These are phyloP conservation scores for Oscheius myriophilus DNA, from an alignment of 2,888 invertebrate species.

Conservation along the genomic window DNA sequence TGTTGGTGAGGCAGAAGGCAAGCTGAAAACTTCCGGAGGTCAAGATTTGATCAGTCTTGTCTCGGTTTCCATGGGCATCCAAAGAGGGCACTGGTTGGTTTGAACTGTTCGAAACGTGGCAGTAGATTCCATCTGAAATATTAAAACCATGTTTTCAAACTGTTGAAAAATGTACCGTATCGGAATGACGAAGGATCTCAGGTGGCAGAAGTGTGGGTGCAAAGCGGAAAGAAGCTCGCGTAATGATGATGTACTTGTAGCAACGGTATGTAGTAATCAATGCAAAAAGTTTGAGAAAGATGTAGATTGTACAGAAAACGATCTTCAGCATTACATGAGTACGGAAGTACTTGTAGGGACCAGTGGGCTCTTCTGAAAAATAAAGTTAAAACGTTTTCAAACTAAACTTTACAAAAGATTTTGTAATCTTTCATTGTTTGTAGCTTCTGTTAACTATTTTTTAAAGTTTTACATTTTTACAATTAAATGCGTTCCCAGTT, in stretches of 20 bases:
- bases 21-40: too few relatives aligned
- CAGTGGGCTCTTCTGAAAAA: conserved; percentile 21
- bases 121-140: conserved; percentile 26
- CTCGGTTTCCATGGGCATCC: conserved; percentile 17
- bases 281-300: conserved; percentile 41
- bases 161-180: conserved; percentile 21
- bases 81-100: conserved; percentile 4
- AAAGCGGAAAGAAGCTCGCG: conserved; percentile 28
- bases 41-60: too few relatives aligned
- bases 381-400: neutral
- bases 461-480: too few relatives aligned
- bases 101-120: conserved; percentile 17
- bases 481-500: too few relatives aligned
- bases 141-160: too few relatives aligned
- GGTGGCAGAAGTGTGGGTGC: conserved; percentile 5
- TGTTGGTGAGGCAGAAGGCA: too few relatives aligned
- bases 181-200: conserved; percentile 15
- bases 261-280: conserved; percentile 39
- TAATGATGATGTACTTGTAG: conserved; percentile 42
- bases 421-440: too few relatives aligned
- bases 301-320: conserved; percentile 35
- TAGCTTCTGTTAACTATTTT: too few relatives aligned
- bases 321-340: conserved; percentile 36
- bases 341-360: conserved; percentile 35
- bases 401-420: neutral